These are phyloP conservation scores for Sialia sialis DNA, from an alignment of 2,113 vertebrate species.

Conservation along the genomic window DNA sequence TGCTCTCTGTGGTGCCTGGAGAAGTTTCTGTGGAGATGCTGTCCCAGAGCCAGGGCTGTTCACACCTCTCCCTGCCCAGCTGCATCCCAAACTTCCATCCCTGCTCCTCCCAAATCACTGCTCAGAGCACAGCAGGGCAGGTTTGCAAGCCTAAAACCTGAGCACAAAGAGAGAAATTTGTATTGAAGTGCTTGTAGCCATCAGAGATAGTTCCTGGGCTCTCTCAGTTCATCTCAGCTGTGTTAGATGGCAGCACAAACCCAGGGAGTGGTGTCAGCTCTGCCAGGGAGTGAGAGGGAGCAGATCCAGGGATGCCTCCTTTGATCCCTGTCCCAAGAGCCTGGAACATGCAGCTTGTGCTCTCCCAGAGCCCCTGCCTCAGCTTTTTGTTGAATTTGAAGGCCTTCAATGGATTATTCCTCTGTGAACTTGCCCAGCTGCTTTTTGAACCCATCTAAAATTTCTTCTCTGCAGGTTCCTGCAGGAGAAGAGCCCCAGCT, in stretches of 20 bases:
- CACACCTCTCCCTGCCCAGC: neutral
- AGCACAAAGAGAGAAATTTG: neutral
- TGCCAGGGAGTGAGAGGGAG: neutral
- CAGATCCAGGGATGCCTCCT: neutral
- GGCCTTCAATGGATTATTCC: neutral
- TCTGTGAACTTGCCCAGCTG: neutral
- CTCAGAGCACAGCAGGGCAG: neutral
- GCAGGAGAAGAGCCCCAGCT: neutral
- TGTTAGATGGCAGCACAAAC: neutral
- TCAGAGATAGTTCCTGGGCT: neutral
- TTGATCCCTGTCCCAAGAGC: neutral
- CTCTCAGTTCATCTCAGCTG: neutral
- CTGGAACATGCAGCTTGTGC: neutral
- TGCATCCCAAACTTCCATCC: neutral
- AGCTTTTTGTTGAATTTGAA: neutral
- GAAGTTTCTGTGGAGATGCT: neutral
- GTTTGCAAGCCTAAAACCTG: neutral
- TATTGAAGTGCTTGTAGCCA: neutral
- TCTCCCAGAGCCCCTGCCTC: neutral
- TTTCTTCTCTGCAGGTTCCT: neutral
- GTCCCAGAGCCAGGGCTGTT: neutral
- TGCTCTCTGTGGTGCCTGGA: neutral
- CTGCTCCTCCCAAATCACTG: rapidly evolving
- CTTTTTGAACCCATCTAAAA: neutral
- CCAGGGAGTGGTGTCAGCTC: neutral